A percentile compares a stretch with the other conserved stretches of the same genome.
These are phyloP conservation scores for Sciurus vulgaris DNA, from an alignment of 2,797 vertebrate species.

Conservation along the genomic window DNA sequence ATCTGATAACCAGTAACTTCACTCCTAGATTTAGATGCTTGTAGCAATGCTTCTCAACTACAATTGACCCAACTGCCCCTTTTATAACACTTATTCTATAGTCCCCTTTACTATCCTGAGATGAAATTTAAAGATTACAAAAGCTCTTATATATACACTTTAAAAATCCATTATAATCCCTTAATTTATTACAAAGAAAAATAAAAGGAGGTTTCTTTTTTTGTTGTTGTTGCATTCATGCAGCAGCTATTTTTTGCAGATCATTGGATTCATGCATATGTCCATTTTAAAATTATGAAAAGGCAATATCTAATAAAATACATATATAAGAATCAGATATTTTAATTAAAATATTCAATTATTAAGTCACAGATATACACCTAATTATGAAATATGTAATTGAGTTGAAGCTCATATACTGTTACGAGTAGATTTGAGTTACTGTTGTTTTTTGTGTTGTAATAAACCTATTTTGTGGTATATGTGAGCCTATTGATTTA, in stretches of 20 bases:
- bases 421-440: neutral
- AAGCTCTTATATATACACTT: neutral
- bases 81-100: neutral
- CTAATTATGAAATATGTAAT: neutral
- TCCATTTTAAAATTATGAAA: too few relatives aligned
- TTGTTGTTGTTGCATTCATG: too few relatives aligned
- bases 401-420: neutral
- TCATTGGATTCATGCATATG: too few relatives aligned
- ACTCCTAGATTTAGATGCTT: neutral
- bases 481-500: too few relatives aligned
- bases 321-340: neutral
- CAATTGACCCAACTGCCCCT: neutral
- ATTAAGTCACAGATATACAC: neutral
- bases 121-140: neutral
- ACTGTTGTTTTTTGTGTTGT: neutral
- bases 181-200: slow-evolving; percentile 29
- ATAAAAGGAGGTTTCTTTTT: neutral
- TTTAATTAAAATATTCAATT: neutral
- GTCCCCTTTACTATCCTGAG: neutral
- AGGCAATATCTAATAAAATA: neutral
- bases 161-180: neutral
- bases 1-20: neutral
- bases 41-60: neutral
- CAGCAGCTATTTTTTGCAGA: too few relatives aligned
- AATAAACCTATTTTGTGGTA: neutral